Conservation (phyloP, 1,140 invertebrate species). For the Lordiphosa collinella region DNA sequence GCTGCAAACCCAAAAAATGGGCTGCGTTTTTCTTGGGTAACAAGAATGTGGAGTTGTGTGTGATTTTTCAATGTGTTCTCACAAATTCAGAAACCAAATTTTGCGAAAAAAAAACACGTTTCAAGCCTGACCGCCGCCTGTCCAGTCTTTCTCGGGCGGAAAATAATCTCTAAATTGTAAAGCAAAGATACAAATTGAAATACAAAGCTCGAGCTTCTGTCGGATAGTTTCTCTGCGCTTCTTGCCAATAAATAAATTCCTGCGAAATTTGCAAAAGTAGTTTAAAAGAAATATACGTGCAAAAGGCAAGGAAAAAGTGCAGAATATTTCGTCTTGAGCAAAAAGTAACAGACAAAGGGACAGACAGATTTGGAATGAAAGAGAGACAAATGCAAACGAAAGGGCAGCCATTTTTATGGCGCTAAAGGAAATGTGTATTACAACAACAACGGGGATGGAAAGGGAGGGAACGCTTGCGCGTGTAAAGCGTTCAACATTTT, state of each 20-base stretch:
- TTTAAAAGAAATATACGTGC: constrained; percentile 18
- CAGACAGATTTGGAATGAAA: constrained; percentile 22
- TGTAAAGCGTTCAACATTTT: constrained; percentile 67
- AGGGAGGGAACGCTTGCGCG: constrained; percentile 25
- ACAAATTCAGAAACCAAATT: too few relatives aligned
- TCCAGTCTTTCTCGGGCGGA: neutral
- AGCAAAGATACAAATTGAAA: constrained; percentile 55
- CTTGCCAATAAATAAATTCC: constrained; percentile 58
- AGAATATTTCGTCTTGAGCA: constrained; percentile 35
- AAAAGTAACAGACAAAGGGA: constrained; percentile 13
- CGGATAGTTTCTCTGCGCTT: constrained; percentile 1
- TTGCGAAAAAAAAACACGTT: too few relatives aligned
- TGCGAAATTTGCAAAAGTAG: constrained; percentile 37
- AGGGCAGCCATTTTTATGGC: constrained; percentile 59
- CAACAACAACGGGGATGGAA: constrained; percentile 28
- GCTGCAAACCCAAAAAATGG: too few relatives aligned
- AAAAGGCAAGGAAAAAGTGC: constrained; percentile 16
- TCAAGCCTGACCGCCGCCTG: neutral
- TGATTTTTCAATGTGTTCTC: too few relatives aligned
- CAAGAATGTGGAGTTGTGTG: too few relatives aligned
- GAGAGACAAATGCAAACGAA: constrained; percentile 58
- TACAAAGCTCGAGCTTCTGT: constrained; percentile 47
- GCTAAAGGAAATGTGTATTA: constrained; percentile 64
- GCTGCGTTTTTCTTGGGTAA: too few relatives aligned
- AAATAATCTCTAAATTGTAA: constrained; percentile 1